Base-by-base conservation (phyloP, 2,888 invertebrate genomes). In the Crossocerus cetratus region DNA sequence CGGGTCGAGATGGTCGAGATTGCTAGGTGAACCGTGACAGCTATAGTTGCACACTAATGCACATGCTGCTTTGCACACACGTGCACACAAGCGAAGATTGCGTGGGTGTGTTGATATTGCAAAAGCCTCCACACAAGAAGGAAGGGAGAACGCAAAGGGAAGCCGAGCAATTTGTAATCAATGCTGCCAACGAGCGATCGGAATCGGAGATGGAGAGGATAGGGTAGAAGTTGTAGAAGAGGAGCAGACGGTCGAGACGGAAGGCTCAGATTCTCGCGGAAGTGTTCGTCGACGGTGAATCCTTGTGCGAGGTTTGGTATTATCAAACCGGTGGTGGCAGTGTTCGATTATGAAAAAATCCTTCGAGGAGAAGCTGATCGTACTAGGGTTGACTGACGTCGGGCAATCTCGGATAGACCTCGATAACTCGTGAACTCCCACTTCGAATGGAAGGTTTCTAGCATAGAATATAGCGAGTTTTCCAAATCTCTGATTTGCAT, bases 181-280 rank as follows among this genome's bases (percentile, higher is more conserved):
- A 69, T 64, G 45, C 13, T 69, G 43, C 64, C 68, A 63, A 75
- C 60, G 20, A 21, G 22, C 57, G 18, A 16, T 32, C 14, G 3
- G 20, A 23, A 67, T 32, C 16, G 63, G 54, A 23, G 14, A 22
- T 72, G 44, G 44, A 74, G 22, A 32, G 42, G 55, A 59, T 60
- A 58, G 45, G 20, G 14, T 16, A n/a, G n/a, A n/a, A n/a, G n/a
- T n/a, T n/a, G n/a, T n/a, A n/a, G n/a, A n/a, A n/a, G n/a, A n/a
- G n/a, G n/a, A n/a, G n/a, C n/a, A n/a, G n/a, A n/a, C n/a, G 2
- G 49, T 4, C 49, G 2, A n/a, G 14, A 49, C 16, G 4, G n/a
- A 14, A 16, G 11, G 49, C 14, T 49, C n/a, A 3, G 49, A 16
- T 16, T 16, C 49, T 49, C 49, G 16, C n/a, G 5, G 49, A 49